Percentiles rank a stretch among this genome's conserved stretches.
Evolutionary conservation across 2,113 vertebrate species (phyloP).

Genomic region (Anarhynchus alexandrinus): DNA sequence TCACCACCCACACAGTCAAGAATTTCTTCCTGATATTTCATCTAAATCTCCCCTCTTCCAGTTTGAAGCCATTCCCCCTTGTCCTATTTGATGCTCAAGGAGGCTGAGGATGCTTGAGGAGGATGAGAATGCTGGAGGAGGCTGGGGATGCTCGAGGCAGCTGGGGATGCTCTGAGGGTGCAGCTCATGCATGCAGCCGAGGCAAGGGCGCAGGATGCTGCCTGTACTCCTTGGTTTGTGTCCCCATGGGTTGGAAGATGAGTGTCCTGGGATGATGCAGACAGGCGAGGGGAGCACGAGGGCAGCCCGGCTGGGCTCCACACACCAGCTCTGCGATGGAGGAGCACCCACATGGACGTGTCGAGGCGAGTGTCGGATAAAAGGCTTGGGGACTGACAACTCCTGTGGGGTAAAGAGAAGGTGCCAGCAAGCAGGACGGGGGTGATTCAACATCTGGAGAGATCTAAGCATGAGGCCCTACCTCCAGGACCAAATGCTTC

Average conservation of each 20-base stretch:
- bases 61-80: too few species aligned
- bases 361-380: fast-evolving
- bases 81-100: too few species aligned
- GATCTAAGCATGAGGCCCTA: fast-evolving
- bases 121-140: neutral
- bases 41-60: too few species aligned
- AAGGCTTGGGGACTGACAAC: neutral
- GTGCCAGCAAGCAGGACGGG: fast-evolving
- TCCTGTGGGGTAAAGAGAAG: neutral
- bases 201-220: neutral
- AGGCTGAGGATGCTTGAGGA: neutral
- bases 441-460: neutral
- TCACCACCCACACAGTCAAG: too few species aligned
- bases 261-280: neutral
- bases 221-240: neutral
- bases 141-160: fast-evolving
- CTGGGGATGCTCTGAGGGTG: fast-evolving
- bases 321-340: neutral
- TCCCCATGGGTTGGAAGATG: neutral
- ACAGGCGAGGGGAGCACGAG: neutral
- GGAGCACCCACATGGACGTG: neutral
- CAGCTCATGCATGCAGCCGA: neutral
- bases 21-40: too few species aligned
- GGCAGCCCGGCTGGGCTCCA: neutral
- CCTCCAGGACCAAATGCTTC: fast-evolving